phyloP scores from a whole-genome alignment of 2,113 vertebrate genomes.

The Vimba vimba region DNA sequence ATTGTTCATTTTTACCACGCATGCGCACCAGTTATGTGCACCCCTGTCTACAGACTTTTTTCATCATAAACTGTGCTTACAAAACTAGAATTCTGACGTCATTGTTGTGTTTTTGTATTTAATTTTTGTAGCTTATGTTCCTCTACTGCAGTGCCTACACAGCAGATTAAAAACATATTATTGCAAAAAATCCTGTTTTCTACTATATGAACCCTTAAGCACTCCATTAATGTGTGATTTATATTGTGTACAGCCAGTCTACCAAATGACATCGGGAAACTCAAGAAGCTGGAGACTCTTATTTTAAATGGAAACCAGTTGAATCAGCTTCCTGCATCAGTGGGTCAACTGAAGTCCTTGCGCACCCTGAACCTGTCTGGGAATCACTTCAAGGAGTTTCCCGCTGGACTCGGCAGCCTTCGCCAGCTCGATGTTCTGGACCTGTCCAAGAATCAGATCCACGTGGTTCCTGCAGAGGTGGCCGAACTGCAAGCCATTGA shows the following conservation, averaged over 20 bases:
- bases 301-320: slow-evolving; percentile 88
- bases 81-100: too few species aligned
- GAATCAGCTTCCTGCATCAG: slow-evolving; percentile 77
- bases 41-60: too few species aligned
- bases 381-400: slow-evolving; percentile 87
- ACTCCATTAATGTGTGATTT: neutral
- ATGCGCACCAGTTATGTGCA: too few species aligned
- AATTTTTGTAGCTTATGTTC: too few species aligned
- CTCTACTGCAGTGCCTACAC: neutral
- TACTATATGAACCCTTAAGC: neutral
- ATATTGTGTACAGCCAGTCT: slow-evolving; percentile 73
- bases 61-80: too few species aligned
- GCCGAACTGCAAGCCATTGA: slow-evolving; percentile 91
- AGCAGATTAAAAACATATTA: too few species aligned
- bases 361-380: slow-evolving; percentile 89
- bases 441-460: slow-evolving; percentile 93
- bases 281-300: slow-evolving; percentile 94
- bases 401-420: slow-evolving; percentile 83
- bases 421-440: slow-evolving; percentile 91
- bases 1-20: too few species aligned
- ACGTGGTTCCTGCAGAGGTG: slow-evolving; percentile 82
- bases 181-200: too few species aligned
- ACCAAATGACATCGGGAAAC: slow-evolving; percentile 87
- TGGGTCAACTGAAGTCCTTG: slow-evolving; percentile 88
- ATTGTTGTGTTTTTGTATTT: too few species aligned